Conservation (phyloP, 2,797 vertebrate genomes). For the Lepilemur ruficaudatus region DNA sequence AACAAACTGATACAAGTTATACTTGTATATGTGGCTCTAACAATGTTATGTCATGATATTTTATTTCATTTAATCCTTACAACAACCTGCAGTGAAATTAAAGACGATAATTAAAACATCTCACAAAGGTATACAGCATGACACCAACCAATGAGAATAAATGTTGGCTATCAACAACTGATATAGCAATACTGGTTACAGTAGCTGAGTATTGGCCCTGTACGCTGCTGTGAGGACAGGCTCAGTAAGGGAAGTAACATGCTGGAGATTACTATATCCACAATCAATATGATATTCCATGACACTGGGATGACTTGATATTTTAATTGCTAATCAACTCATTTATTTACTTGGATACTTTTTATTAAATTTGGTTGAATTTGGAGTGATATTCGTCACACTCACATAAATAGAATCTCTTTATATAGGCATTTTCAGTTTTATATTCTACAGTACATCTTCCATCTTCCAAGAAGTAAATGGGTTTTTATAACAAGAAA, state of each 20-base stretch:
- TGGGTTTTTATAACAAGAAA: background rate
- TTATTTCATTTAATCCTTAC: background rate
- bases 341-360: background rate
- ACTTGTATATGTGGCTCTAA: background rate
- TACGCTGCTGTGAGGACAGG: background rate
- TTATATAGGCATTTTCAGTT: background rate
- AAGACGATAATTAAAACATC: background rate
- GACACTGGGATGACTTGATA: background rate
- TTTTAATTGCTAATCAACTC: background rate
- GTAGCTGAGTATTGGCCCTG: background rate
- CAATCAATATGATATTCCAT: background rate
- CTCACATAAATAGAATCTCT: background rate
- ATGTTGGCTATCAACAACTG: background rate
- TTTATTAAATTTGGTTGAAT: background rate
- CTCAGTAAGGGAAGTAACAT: background rate
- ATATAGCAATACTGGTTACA: background rate
- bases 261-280: background rate
- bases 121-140: background rate
- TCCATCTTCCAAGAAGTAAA: background rate
- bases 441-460: background rate
- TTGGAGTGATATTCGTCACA: background rate
- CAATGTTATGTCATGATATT: background rate
- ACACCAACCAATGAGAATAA: background rate
- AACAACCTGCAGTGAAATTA: background rate
- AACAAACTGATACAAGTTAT: background rate